Percentiles rank a stretch among this genome's conserved stretches.
Evolutionary conservation across 37 sponge, comb jelly and placozoan species (phyloP).

Genomic region (Agelas oroides): DNA sequence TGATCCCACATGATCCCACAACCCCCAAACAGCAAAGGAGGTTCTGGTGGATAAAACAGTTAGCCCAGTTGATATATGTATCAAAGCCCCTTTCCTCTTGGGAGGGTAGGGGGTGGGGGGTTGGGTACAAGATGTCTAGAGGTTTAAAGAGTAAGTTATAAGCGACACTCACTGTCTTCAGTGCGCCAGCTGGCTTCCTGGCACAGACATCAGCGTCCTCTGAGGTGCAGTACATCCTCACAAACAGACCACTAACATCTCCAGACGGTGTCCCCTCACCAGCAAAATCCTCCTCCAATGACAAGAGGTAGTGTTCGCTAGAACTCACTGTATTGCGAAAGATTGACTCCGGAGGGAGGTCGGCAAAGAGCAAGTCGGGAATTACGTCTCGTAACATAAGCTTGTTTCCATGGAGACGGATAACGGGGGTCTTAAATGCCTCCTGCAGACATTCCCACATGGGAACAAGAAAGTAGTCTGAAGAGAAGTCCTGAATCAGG

Average conservation of each 20-base stretch:
- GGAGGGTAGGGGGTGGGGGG: too few relatives aligned
- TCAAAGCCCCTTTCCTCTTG: too few relatives aligned
- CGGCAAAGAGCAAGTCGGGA: slow-evolving; percentile 66
- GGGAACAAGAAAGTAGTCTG: slow-evolving; percentile 44
- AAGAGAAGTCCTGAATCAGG: slow-evolving; percentile 17
- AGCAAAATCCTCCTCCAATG: slow-evolving; percentile 13
- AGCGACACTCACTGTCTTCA: slow-evolving; percentile 36
- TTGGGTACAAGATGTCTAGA: too few relatives aligned
- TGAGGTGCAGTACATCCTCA: slow-evolving; percentile 43
- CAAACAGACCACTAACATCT: slow-evolving; percentile 33
- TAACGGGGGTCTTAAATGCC: slow-evolving; percentile 39
- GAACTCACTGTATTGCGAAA: not conserved
- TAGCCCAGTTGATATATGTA: too few relatives aligned
- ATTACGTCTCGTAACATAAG: slow-evolving; percentile 34
- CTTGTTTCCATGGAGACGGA: not conserved
- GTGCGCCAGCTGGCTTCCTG: slow-evolving; percentile 39
- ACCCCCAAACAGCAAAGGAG: too few relatives aligned
- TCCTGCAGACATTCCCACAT: slow-evolving; percentile 75
- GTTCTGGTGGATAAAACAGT: too few relatives aligned
- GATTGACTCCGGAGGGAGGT: slow-evolving; percentile 24
- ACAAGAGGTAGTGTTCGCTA: slow-evolving; percentile 7
- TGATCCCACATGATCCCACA: too few relatives aligned
- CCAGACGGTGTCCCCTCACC: slow-evolving; percentile 6
- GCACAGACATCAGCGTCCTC: slow-evolving; percentile 18
- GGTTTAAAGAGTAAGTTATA: too few relatives aligned